phyloP scores from a whole-genome alignment of 1,140 invertebrate genomes.

The Diplogasteroides magnus region DNA sequence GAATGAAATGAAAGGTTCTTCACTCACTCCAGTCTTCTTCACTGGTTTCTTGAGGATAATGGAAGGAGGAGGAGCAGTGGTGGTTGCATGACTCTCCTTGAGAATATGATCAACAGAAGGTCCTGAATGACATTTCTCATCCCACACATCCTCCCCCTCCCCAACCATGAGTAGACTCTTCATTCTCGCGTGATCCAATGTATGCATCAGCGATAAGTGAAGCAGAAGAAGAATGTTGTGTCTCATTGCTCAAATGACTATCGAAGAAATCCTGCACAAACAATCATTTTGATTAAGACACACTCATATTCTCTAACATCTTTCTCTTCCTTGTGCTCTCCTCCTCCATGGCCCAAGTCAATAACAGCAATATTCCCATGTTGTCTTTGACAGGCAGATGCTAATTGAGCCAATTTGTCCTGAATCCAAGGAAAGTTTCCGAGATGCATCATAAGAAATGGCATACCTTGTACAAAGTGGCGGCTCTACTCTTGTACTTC shows the following conservation, averaged over 20 bases:
- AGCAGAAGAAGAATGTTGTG: constrained; percentile 10
- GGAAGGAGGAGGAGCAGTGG: constrained; percentile 16
- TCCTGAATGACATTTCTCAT: too few relatives aligned
- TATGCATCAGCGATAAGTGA: constrained; percentile 5
- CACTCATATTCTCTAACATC: background rate
- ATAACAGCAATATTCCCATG: constrained; percentile 78
- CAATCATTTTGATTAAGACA: constrained; percentile 2
- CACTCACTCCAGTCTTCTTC: constrained; percentile 43
- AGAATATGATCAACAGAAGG: constrained; percentile 36
- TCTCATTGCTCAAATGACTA: constrained; percentile 30
- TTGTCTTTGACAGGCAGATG: constrained; percentile 77
- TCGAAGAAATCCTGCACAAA: constrained; percentile 33
- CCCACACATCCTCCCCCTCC: constrained; percentile 15
- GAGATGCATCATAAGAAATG: constrained; percentile 39
- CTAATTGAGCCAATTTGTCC: constrained; percentile 73
- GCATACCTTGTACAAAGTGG: constrained; percentile 73
- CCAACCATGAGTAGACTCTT: background rate
- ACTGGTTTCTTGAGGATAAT: constrained; percentile 46
- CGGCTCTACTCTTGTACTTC: constrained; percentile 93
- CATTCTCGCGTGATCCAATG: background rate
- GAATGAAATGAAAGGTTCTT: background rate
- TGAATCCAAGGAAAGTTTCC: constrained; percentile 18
- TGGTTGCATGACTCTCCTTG: constrained; percentile 6
- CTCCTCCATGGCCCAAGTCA: constrained; percentile 18
- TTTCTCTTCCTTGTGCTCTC: background rate